Evolutionary conservation across 2,888 invertebrate genomes (phyloP).

Genomic region (Cyrtodaria siliqua): DNA sequence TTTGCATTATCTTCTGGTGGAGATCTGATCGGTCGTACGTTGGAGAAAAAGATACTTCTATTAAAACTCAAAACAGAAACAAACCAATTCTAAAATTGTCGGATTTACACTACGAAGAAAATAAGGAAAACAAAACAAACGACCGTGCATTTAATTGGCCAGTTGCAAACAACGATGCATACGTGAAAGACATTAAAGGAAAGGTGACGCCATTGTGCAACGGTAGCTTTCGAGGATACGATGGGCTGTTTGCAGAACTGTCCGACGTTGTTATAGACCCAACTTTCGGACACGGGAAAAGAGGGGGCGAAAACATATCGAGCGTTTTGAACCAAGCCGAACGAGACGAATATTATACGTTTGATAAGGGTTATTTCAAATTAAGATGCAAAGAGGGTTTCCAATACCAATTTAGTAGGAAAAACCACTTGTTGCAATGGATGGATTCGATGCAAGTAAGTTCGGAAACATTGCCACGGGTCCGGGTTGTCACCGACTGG

Average conservation of each 20-base stretch:
- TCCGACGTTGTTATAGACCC: slow-evolving; percentile 59
- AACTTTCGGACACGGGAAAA: slow-evolving; percentile 33
- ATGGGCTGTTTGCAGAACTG: slow-evolving; percentile 52
- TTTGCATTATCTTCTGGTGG: too few species aligned
- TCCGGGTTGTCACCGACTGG: slow-evolving; percentile 42
- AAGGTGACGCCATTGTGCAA: too few species aligned
- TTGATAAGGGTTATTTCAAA: slow-evolving; percentile 67
- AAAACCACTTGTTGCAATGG: slow-evolving; percentile 64
- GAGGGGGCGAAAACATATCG: slow-evolving; percentile 68
- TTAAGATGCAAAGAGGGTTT: slow-evolving; percentile 54
- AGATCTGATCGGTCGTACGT: too few species aligned
- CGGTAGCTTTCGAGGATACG: slow-evolving; percentile 52
- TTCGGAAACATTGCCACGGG: background rate
- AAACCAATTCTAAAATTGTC: too few species aligned
- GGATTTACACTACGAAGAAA: too few species aligned
- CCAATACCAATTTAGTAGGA: slow-evolving; percentile 30
- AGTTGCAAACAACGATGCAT: too few species aligned
- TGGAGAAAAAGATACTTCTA: too few species aligned
- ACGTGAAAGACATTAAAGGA: too few species aligned
- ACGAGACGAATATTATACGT: slow-evolving; percentile 64
- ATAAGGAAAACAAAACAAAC: too few species aligned
- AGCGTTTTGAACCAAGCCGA: slow-evolving; percentile 72
- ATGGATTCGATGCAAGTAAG: background rate
- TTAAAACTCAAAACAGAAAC: too few species aligned
- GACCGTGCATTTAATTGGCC: too few species aligned